A percentile compares a stretch with the other conserved stretches of the same genome.
Evolutionary conservation across 2,113 vertebrate genomes (phyloP).

Genomic region (Bos indicus): DNA sequence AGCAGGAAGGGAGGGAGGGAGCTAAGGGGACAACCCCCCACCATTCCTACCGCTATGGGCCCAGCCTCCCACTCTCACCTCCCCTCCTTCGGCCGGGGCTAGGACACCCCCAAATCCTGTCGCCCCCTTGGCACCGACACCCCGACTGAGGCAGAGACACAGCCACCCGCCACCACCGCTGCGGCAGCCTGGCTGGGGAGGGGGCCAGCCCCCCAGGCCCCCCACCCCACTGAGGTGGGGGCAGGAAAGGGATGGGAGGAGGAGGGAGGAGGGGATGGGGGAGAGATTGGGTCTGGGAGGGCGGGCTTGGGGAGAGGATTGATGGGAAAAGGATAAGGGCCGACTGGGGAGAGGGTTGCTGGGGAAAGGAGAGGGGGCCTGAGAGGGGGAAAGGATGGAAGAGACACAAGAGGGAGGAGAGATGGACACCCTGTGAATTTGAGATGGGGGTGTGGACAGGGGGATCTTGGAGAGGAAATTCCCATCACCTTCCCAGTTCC

Average conservation of each 20-base stretch:
- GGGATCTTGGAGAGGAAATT: neutral
- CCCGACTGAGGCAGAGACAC: constrained; percentile 68
- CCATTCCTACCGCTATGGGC: constrained; percentile 63
- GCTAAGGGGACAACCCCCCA: constrained; percentile 52
- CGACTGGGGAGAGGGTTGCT: neutral
- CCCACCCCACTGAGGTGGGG: constrained; percentile 73
- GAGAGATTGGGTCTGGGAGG: neutral
- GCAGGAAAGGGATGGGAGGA: constrained; percentile 60
- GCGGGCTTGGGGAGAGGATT: neutral
- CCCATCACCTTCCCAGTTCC: neutral
- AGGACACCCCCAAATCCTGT: constrained; percentile 63
- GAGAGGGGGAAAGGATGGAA: neutral
- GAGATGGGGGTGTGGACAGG: constrained; percentile 45
- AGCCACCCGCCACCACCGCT: constrained; percentile 69
- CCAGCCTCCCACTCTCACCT: constrained; percentile 57
- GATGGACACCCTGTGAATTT: neutral
- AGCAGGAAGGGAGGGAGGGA: constrained; percentile 59
- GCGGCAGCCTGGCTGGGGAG: constrained; percentile 74
- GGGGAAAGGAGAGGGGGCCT: constrained; percentile 7
- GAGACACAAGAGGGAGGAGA: neutral
- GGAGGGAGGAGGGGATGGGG: constrained; percentile 36
- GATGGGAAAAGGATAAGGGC: neutral
- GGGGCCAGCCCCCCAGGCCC: constrained; percentile 70
- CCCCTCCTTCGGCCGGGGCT: constrained; percentile 70
- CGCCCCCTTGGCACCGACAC: constrained; percentile 69